Base-by-base conservation (phyloP, 2,113 vertebrate species). In the Limnothrissa miodon region DNA sequence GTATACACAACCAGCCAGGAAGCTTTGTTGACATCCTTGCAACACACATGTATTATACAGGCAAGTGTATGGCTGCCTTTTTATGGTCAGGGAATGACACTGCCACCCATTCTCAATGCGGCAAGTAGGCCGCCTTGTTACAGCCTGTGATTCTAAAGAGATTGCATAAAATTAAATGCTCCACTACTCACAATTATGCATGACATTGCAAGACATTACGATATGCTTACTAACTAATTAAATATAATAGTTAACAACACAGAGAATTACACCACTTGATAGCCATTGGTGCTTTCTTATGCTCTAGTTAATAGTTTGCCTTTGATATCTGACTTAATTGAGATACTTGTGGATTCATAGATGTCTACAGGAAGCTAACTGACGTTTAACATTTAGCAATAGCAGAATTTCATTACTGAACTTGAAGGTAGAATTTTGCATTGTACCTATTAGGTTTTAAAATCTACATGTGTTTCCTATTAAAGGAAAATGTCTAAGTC, bases 91-190 rank as follows among this genome's bases (percentile, higher is more conserved):
- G 33, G 29, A 74, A 74, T 33, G 36, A 36, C 33, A 39, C 10
- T 39, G 25, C 66, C 29, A 33, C 66, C 36, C 66, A 36, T 33
- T 15, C 33, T 5, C 1, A 36, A 74, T 36, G 36, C 36, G 42
- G 6, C 6, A 36, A 39, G 25, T 2, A 74, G 13, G 66, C 15
- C 29, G 5, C 33, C 29, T 33, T 42, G 2, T 42, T 74, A 74
- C 66, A 17, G 66, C 66, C 25, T 74, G 33, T 74, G 66, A 74
- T 74, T 74, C 25, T 74, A 4, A 66, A 33, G 59, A 74, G 66
- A 74, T 33, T 74, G 19, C 66, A 74, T 74, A 74, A 36, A 74
- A 74, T 74, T 29, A 74, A 74, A 74, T 36, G 66, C 66, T 36
- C 36, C 66, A 74, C 15, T 74, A 74, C 13, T 70, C 62, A 70